These are phyloP conservation scores for Parasteatoda lunata DNA, from an alignment of 2,888 invertebrate genomes.

Conservation along the genomic window DNA sequence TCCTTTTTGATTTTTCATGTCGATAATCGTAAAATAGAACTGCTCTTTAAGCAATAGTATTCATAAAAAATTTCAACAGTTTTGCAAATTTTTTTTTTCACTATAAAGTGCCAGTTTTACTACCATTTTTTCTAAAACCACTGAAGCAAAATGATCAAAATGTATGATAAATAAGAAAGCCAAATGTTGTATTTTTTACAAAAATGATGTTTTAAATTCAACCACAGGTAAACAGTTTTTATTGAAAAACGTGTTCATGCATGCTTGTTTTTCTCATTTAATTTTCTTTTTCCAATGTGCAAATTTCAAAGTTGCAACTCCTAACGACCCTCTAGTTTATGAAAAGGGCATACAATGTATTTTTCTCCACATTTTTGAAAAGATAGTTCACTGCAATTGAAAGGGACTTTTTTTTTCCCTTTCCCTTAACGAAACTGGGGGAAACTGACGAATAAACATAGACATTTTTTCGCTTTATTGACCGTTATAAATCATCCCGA, in stretches of 20 bases:
- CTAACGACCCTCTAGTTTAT: conserved; percentile 22
- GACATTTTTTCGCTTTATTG: conserved; percentile 46
- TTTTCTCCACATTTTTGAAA: neutral
- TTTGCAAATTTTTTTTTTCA: neutral
- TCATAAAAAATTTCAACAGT: neutral
- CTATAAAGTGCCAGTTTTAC: too few species aligned
- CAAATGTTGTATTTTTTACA: too few species aligned
- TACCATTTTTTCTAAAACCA: too few species aligned
- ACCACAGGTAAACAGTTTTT: too few species aligned
- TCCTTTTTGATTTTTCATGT: neutral
- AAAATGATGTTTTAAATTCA: too few species aligned
- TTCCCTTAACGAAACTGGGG: neutral
- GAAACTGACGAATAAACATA: conserved; percentile 22
- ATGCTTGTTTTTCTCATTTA: neutral
- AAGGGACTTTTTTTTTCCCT: conserved; percentile 8
- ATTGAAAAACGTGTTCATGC: neutral
- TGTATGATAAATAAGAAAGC: too few species aligned
- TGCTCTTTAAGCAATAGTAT: neutral
- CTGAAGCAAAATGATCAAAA: too few species aligned
- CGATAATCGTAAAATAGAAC: neutral
- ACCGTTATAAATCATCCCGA: conserved; percentile 46
- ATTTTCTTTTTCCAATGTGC: neutral
- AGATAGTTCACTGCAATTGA: conserved; percentile 25
- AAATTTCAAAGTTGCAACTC: neutral
- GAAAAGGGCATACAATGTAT: conserved; percentile 7